Conservation (phyloP, 1,140 invertebrate species). For the Camponotus vicinus region DNA sequence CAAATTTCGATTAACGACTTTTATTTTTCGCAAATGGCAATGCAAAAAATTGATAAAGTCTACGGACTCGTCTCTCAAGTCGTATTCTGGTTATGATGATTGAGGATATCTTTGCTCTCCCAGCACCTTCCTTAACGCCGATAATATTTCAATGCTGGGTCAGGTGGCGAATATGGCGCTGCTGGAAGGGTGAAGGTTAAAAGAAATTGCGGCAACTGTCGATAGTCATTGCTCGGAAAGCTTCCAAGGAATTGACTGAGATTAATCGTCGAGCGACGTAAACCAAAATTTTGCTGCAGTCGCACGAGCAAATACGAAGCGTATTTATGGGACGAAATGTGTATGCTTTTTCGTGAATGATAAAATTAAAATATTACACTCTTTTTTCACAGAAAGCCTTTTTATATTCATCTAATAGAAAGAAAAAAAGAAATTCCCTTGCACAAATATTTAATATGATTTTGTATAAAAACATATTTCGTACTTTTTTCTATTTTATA, state of each 20-base stretch:
- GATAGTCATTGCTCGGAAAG: constrained; percentile 55
- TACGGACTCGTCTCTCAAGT: constrained; percentile 45
- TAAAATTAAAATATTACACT: neutral
- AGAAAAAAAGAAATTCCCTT: neutral
- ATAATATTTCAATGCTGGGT: constrained; percentile 58
- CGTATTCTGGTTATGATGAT: constrained; percentile 55
- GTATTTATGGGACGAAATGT: constrained; percentile 1
- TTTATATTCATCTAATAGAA: neutral
- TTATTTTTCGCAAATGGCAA: constrained; percentile 27
- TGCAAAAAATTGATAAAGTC: constrained; percentile 52
- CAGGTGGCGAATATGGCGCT: constrained; percentile 16
- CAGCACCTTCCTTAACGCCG: constrained; percentile 46
- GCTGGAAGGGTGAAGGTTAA: constrained; percentile 13
- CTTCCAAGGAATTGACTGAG: constrained; percentile 49
- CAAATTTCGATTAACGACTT: constrained; percentile 43
- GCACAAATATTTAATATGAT: neutral
- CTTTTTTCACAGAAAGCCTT: neutral
- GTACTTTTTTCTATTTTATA: neutral
- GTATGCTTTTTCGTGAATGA: neutral
- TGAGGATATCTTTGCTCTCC: constrained; percentile 45
- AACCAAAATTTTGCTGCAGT: constrained; percentile 23
- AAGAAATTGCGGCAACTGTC: constrained; percentile 57
- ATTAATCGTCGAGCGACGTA: constrained; percentile 44
- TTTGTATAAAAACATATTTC: neutral
- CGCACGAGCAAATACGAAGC: neutral